Evolutionary conservation across 2,113 vertebrate species (phyloP), one percentile per base, ranked within the genome.

Genomic region (Gopherus flavomarginatus): DNA sequence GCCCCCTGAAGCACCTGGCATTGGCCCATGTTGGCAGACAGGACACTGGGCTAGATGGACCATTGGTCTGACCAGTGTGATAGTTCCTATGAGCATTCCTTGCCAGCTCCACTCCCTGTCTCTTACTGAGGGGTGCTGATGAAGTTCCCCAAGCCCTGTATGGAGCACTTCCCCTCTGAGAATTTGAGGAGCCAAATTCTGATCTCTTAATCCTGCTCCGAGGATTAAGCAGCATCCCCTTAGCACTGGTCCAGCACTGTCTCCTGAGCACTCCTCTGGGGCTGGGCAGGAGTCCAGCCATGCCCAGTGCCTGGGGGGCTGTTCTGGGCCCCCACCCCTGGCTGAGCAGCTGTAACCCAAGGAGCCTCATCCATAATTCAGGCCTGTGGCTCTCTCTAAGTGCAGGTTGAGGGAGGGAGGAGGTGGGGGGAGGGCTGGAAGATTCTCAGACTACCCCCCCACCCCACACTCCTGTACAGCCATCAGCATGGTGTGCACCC

Each of bases 341-440:
- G 26, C 96, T 94, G 98, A 54, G 85, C 89, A 94, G 97, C 96
- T 98, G 98, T 97, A 98, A 98, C 97, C 99, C 97, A 99, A 98
- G 96, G 98, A 98, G 97, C 96, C 96, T 98, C 98, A 98, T 98
- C 98, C 98, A 98, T 98, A 98, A 98, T 98, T 98, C 98, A 98
- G 95, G 96, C 94, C 93, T 94, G 95, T 80, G 83, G 97, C 97
- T 98, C 96, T 95, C 96, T 93, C 95, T 95, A 96, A 93, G 96
- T 92, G 97, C 87, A 91, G 97, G 88, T 98, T 90, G 93, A 98
- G 96, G 90, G 95, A 98, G 83, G 97, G 97, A 50, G 79, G 90
- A 83, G 53, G 92, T 97, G 52, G 93, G 94, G 50, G 29, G 72
- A 50, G 21, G 92, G 92, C 90, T 93, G 94, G 31, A 90, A 95